Conservation (phyloP, 2,113 vertebrate genomes). For the Apodemus speciosus region DNA sequence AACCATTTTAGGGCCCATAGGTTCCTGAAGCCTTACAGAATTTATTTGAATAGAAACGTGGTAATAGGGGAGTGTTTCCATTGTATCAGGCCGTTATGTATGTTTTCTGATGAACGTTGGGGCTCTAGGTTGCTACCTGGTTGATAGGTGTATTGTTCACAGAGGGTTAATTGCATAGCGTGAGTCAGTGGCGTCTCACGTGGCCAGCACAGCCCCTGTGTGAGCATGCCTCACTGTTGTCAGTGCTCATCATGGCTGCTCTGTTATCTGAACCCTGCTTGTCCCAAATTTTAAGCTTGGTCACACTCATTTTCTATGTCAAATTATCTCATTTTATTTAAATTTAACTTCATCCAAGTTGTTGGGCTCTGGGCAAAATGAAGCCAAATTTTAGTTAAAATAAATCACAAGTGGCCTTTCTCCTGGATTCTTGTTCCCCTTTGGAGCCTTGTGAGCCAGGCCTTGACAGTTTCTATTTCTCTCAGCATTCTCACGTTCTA, state of each 20-base stretch:
- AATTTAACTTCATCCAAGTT: not conserved
- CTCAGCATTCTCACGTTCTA: not conserved
- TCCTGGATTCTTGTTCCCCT: not conserved
- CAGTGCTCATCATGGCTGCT: not conserved
- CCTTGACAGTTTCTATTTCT: not conserved
- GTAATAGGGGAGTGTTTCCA: not conserved
- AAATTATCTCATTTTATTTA: not conserved
- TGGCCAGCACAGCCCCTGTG: not conserved
- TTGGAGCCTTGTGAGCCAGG: not conserved
- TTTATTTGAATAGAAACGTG: not conserved
- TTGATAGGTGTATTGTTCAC: not conserved
- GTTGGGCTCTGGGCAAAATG: not conserved
- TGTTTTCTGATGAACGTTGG: no score
- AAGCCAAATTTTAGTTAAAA: not conserved
- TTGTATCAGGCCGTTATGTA: not conserved
- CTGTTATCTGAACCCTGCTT: not conserved
- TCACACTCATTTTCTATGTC: not conserved
- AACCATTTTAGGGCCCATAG: not conserved
- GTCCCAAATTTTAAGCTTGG: not conserved
- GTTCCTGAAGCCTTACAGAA: not conserved
- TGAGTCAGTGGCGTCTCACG: not conserved
- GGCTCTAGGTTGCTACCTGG: not conserved
- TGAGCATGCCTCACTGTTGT: not conserved
- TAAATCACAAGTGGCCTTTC: not conserved
- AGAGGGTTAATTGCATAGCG: no score